Conservation (phyloP, 2,797 vertebrate species). For the Pangasius mekongensis region DNA sequence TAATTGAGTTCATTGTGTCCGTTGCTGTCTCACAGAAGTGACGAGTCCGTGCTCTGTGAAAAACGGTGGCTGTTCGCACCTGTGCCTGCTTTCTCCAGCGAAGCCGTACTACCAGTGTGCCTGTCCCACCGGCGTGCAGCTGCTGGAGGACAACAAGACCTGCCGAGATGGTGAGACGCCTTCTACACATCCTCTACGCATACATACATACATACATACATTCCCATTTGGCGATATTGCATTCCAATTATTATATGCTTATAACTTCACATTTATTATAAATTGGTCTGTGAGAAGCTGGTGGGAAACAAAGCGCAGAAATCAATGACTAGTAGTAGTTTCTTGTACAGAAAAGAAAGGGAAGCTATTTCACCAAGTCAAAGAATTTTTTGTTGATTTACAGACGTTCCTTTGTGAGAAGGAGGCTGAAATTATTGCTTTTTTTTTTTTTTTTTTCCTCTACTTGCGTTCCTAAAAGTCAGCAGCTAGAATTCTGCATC, state of each 20-base stretch:
- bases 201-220: neutral
- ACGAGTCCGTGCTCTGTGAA: conserved; percentile 81
- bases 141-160: conserved; percentile 86
- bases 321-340: too few relatives aligned
- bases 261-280: neutral
- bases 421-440: neutral
- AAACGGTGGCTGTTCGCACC: conserved; percentile 94
- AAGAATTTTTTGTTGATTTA: neutral
- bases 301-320: neutral
- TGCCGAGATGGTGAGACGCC: conserved; percentile 88
- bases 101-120: conserved; percentile 88
- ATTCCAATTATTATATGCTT: neutral
- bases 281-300: neutral
- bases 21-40: conserved; percentile 15
- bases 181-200: neutral
- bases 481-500: neutral
- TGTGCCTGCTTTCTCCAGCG: conserved; percentile 91
- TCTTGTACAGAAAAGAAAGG: too few relatives aligned
- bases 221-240: neutral
- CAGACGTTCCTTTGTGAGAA: neutral
- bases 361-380: too few relatives aligned
- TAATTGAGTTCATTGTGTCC: neutral
- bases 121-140: conserved; percentile 93
- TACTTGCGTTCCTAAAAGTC: too few relatives aligned
- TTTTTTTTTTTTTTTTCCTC: too few relatives aligned